Percentiles rank a stretch among this genome's conserved stretches.
These are phyloP conservation scores for Encarsia formosa DNA, from an alignment of 2,888 invertebrate species.

Conservation along the genomic window DNA sequence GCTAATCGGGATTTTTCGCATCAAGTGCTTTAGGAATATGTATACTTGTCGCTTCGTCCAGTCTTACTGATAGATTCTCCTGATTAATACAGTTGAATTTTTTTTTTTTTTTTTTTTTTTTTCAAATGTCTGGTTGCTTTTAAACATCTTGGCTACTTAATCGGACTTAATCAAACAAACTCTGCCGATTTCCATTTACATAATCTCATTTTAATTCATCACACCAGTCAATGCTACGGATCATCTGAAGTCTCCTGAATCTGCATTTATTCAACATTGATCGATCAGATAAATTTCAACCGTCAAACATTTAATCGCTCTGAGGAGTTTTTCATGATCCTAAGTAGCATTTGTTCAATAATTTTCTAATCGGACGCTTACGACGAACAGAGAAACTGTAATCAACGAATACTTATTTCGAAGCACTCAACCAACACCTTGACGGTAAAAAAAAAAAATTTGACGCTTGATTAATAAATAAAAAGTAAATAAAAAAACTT, in stretches of 20 bases:
- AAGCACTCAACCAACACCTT: too few species aligned
- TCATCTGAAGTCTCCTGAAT: constrained; percentile 16
- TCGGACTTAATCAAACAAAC: neutral
- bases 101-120: too few species aligned
- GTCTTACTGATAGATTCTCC: constrained; percentile 8
- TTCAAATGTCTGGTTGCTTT: constrained; percentile 16
- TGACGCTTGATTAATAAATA: constrained; percentile 21
- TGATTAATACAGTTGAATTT: constrained; percentile 7
- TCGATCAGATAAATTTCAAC: constrained; percentile 1
- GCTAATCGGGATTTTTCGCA: constrained; percentile 7
- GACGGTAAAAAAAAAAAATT: too few species aligned
- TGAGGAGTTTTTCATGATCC: constrained; percentile 22
- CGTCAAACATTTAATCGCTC: too few species aligned
- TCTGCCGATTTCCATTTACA: neutral
- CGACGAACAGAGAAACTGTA: constrained; percentile 22
- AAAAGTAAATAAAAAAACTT: constrained; percentile 17
- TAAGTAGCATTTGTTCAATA: constrained; percentile 16
- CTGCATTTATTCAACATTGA: constrained; percentile 13
- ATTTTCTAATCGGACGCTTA: constrained; percentile 25
- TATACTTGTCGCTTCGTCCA: constrained; percentile 15
- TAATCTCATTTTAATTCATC: constrained; percentile 2
- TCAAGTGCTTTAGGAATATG: constrained; percentile 12
- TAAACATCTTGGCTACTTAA: constrained; percentile 9
- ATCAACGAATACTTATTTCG: constrained; percentile 27
- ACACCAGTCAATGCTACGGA: too few species aligned